Percentiles rank a stretch among this genome's conserved stretches.
These are phyloP conservation scores for Aeoliscus strigatus DNA, from an alignment of 2,797 vertebrate genomes.

Conservation along the genomic window DNA sequence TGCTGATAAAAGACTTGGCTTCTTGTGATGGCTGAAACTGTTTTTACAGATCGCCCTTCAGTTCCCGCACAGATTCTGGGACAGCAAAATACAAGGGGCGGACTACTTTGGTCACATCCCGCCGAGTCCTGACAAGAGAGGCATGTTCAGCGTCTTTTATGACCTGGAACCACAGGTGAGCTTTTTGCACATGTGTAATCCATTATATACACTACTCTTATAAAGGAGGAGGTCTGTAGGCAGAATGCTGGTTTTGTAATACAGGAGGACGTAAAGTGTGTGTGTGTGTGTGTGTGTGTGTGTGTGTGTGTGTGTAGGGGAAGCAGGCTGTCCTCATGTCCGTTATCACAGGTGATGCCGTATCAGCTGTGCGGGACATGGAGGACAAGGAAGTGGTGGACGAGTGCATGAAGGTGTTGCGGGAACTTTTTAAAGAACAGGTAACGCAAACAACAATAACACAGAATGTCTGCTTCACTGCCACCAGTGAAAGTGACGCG, in stretches of 20 bases:
- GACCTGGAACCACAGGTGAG: slow-evolving; percentile 92
- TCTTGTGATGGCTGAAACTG: background rate
- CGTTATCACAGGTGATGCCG: slow-evolving; percentile 89
- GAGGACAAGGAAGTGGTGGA: slow-evolving; percentile 84
- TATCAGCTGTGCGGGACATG: slow-evolving; percentile 76
- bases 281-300: slow-evolving; percentile 1
- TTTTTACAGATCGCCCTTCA: slow-evolving; percentile 84
- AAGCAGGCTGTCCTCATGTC: slow-evolving; percentile 95
- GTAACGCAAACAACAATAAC: slow-evolving; percentile 52
- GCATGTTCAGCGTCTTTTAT: slow-evolving; percentile 94
- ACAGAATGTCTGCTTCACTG: too few relatives aligned
- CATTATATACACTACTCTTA: too few relatives aligned
- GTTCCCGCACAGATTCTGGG: slow-evolving; percentile 95
- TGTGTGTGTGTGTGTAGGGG: slow-evolving; percentile 65
- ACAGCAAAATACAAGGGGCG: slow-evolving; percentile 90
- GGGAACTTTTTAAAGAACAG: slow-evolving; percentile 92
- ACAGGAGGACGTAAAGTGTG: background rate
- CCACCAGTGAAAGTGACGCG: too few relatives aligned
- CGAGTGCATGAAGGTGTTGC: slow-evolving; percentile 84
- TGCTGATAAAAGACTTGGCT: background rate
- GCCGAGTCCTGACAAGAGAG: slow-evolving; percentile 83
- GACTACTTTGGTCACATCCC: slow-evolving; percentile 94
- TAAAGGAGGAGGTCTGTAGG: background rate
- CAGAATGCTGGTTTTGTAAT: background rate
- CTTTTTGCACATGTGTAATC: background rate